Conservation (phyloP, 2,113 vertebrate genomes). For the Leiothrix lutea region DNA sequence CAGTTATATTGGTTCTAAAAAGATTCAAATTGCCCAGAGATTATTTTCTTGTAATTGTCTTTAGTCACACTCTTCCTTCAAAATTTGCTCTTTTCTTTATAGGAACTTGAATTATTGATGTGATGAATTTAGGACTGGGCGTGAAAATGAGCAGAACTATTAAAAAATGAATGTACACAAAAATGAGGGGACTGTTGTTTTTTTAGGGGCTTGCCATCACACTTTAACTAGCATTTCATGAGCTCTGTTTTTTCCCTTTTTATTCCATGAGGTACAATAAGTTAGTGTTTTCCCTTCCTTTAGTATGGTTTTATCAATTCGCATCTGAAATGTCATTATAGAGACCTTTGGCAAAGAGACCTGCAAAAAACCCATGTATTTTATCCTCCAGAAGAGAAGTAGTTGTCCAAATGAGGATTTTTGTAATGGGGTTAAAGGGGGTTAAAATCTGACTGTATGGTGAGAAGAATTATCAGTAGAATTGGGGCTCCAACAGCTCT, state of each 20-base stretch:
- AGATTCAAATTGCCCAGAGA: neutral
- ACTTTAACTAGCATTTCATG: neutral
- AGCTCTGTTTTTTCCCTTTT: neutral
- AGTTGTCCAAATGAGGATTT: neutral
- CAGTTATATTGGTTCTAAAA: neutral
- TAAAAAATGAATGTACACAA: neutral
- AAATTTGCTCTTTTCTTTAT: neutral
- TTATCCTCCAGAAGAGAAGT: neutral
- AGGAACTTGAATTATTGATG: neutral
- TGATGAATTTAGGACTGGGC: neutral
- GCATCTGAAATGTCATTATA: conserved; percentile 77
- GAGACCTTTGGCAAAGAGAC: conserved; percentile 78
- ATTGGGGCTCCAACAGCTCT: neutral
- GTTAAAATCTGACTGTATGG: neutral
- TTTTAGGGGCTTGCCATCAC: neutral
- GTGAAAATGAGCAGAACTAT: neutral
- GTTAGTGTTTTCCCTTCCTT: conserved; percentile 11
- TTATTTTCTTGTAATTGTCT: neutral
- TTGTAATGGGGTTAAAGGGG: neutral
- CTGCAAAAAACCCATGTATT: conserved; percentile 70
- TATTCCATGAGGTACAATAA: neutral
- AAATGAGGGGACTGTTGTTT: neutral
- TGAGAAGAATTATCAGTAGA: conserved; percentile 4
- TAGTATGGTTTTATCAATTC: conserved; percentile 85
- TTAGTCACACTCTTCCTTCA: neutral